These are phyloP conservation scores for Melanchra persicariae DNA, from an alignment of 2,888 invertebrate species.

Conservation along the genomic window DNA sequence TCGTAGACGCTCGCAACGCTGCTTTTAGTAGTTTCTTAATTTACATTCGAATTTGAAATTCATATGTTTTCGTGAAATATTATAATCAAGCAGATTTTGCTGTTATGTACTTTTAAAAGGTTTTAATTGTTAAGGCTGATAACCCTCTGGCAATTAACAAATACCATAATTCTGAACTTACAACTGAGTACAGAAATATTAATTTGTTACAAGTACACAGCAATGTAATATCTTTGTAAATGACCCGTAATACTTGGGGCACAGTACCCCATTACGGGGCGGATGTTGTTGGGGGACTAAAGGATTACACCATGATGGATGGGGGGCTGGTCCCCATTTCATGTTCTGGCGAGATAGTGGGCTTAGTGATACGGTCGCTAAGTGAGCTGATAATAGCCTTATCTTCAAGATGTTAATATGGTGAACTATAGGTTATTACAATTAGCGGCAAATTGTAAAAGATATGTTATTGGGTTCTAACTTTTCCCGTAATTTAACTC, in stretches of 20 bases:
- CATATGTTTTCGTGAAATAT: neutral
- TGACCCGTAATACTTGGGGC: slow-evolving; percentile 7
- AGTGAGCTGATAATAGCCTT: neutral
- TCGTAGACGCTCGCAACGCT: slow-evolving; percentile 19
- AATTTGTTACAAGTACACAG: neutral
- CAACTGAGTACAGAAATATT: neutral
- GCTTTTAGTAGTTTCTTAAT: neutral
- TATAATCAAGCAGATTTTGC: neutral
- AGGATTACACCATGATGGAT: slow-evolving; percentile 44
- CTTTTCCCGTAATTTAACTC: neutral
- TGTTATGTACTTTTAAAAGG: neutral
- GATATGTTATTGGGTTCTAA: neutral
- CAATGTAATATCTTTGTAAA: slow-evolving; percentile 7
- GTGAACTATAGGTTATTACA: neutral
- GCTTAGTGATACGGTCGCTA: neutral
- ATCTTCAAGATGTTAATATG: neutral
- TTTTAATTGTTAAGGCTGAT: neutral
- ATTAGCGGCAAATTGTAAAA: neutral
- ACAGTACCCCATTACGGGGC: slow-evolving; percentile 15
- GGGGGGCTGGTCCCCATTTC: slow-evolving; percentile 10
- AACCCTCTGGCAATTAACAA: slow-evolving; percentile 1
- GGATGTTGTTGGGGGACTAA: slow-evolving; percentile 28
- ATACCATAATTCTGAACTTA: neutral
- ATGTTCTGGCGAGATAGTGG: slow-evolving; percentile 1
- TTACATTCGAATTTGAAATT: slow-evolving; percentile 13